Evolutionary conservation across 2,888 invertebrate genomes (phyloP).

Genomic region (Melipona beecheii): DNA sequence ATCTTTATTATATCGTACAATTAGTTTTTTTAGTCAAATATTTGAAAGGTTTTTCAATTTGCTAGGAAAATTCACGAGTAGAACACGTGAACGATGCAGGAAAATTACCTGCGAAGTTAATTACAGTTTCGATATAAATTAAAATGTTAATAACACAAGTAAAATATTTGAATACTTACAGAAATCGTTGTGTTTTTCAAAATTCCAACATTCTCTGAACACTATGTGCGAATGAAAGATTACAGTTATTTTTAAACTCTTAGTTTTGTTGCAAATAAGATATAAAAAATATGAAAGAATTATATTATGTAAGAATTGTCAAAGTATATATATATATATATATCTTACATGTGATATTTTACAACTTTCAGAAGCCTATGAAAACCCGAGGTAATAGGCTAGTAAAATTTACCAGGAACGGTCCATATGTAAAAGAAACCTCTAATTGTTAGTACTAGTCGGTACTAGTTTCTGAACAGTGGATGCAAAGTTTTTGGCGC

Average conservation of each 20-base stretch:
- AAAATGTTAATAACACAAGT: too few species aligned
- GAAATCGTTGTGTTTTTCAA: too few species aligned
- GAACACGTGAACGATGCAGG: too few species aligned
- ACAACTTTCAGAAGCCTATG: neutral
- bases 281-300: neutral
- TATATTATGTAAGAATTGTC: too few species aligned
- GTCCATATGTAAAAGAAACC: slow-evolving; percentile 17
- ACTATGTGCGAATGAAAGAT: neutral
- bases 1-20: too few species aligned
- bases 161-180: too few species aligned
- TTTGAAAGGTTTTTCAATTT: too few species aligned
- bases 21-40: too few species aligned
- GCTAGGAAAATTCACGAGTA: too few species aligned
- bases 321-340: fast-evolving
- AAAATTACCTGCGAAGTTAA: too few species aligned
- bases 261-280: neutral
- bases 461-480: slow-evolving; percentile 15
- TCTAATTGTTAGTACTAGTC: neutral
- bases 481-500: slow-evolving; percentile 29
- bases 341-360: neutral
- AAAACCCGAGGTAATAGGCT: neutral
- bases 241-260: neutral
- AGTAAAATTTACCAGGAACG: neutral
- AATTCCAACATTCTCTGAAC: too few species aligned
- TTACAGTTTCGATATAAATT: too few species aligned